These are phyloP conservation scores for Oncorhynchus tshawytscha DNA, from an alignment of 2,113 vertebrate genomes.

Conservation along the genomic window DNA sequence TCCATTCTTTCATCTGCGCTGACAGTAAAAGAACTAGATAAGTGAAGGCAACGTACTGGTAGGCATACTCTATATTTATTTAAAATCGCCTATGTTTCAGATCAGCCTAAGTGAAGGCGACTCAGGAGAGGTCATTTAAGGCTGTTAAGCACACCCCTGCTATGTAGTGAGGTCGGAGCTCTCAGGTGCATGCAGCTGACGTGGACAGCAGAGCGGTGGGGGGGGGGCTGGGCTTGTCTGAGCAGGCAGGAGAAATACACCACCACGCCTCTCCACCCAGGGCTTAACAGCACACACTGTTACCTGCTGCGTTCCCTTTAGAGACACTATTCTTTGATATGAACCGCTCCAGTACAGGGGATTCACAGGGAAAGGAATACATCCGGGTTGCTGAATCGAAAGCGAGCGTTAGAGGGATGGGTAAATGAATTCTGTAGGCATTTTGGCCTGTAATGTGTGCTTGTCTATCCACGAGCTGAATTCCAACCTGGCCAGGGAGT, in stretches of 20 bases:
- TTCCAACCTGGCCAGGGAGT: constrained; percentile 60
- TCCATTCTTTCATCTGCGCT: neutral
- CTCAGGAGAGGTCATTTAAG: neutral
- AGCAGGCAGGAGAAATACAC: constrained; percentile 42
- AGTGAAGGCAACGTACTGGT: too few relatives aligned
- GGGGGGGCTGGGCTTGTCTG: constrained; percentile 41
- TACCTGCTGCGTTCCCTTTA: neutral
- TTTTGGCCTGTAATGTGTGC: constrained; percentile 39
- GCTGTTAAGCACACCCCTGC: neutral
- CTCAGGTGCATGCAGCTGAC: neutral
- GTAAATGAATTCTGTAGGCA: neutral
- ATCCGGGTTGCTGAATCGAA: too few relatives aligned
- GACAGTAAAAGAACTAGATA: neutral
- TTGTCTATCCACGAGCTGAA: neutral
- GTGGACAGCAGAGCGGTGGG: neutral
- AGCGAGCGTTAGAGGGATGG: neutral
- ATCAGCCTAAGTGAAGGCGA: neutral
- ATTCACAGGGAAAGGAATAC: too few relatives aligned
- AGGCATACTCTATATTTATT: too few relatives aligned
- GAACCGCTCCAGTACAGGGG: too few relatives aligned
- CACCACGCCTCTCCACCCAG: neutral
- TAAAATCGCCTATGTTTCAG: too few relatives aligned
- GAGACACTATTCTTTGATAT: neutral
- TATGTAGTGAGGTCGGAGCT: neutral
- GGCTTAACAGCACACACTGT: neutral